phyloP scores from a whole-genome alignment of 2,797 vertebrate species.

The Lagodon rhomboides region DNA sequence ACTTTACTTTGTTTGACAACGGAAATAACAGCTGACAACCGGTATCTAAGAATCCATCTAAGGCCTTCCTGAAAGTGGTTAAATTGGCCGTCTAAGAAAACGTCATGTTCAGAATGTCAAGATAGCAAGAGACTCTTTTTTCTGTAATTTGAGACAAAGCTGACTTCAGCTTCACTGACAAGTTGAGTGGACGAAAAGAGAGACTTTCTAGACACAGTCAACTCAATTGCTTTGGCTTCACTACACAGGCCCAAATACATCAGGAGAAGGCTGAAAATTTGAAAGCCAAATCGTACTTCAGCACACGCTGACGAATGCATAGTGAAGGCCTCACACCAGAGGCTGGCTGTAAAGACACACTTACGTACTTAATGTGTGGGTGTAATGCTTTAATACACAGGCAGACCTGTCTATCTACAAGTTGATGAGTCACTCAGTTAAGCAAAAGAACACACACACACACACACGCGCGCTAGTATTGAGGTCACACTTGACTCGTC shows the following conservation, averaged over 20 bases:
- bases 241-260: constrained; percentile 55
- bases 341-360: constrained; percentile 48
- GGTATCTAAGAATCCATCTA: background rate
- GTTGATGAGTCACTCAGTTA: constrained; percentile 55
- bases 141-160: constrained; percentile 27
- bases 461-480: constrained; percentile 12
- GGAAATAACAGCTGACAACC: background rate
- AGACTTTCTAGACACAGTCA: constrained; percentile 53
- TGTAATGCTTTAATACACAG: constrained; percentile 51
- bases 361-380: constrained; percentile 44
- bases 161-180: constrained; percentile 60
- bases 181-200: constrained; percentile 52
- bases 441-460: constrained; percentile 2
- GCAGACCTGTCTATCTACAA: constrained; percentile 44
- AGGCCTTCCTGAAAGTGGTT: constrained; percentile 16
- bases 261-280: constrained; percentile 55
- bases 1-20: background rate
- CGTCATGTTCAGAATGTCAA: constrained; percentile 12
- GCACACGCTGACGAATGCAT: constrained; percentile 52
- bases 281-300: constrained; percentile 57
- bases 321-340: constrained; percentile 48
- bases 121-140: constrained; percentile 9
- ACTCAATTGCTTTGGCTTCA: constrained; percentile 58
- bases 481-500: constrained; percentile 33
- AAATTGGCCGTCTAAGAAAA: constrained; percentile 30